These are phyloP conservation scores for Loris lydekkerianus DNA, from an alignment of 2,797 vertebrate species.

Conservation along the genomic window DNA sequence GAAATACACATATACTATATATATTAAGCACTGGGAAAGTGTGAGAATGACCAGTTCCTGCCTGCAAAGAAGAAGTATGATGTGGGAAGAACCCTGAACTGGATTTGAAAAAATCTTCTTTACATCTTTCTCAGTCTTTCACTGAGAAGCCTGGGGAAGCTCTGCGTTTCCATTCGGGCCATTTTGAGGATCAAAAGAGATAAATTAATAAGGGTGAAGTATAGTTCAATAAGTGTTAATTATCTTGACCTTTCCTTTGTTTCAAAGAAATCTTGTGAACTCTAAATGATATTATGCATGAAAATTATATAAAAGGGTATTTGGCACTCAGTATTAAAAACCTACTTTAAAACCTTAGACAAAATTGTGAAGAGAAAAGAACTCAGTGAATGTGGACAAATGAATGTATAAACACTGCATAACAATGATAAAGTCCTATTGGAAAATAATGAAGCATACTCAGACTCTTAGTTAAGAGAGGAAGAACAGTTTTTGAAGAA, in stretches of 20 bases:
- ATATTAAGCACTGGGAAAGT: neutral
- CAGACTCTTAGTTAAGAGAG: neutral
- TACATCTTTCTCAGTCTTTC: neutral
- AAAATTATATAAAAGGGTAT: neutral
- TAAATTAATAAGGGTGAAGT: slow-evolving; percentile 24
- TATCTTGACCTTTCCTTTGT: slow-evolving; percentile 2
- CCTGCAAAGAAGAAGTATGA: neutral
- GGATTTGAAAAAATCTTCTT: neutral
- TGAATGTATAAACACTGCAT: neutral
- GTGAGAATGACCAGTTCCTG: neutral
- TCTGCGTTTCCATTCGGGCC: neutral
- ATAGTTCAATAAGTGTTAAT: slow-evolving; percentile 16
- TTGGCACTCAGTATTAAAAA: neutral
- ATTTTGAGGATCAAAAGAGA: slow-evolving; percentile 11
- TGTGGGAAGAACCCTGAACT: neutral
- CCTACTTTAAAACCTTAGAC: neutral
- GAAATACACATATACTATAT: neutral
- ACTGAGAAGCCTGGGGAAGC: neutral
- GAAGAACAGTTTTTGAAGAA: neutral
- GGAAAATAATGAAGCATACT: neutral
- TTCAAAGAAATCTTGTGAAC: neutral
- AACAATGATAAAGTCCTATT: neutral
- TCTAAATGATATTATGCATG: neutral
- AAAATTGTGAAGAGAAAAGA: neutral
- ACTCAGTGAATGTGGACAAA: neutral